A percentile compares a stretch with the other conserved stretches of the same genome.
These are phyloP conservation scores for Drosophila navojoa DNA, from an alignment of 1,140 invertebrate genomes.

Conservation along the genomic window DNA sequence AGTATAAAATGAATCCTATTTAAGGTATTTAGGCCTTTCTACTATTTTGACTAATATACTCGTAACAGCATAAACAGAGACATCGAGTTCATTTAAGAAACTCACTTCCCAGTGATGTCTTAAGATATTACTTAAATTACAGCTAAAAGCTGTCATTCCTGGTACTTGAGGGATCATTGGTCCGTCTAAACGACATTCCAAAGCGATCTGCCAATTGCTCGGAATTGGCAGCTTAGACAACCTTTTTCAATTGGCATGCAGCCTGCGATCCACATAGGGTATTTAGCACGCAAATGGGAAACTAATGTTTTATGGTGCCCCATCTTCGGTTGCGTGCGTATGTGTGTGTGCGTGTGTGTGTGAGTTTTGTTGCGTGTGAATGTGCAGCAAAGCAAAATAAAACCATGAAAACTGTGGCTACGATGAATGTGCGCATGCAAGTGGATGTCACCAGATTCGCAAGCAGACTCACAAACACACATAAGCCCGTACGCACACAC, in stretches of 20 bases:
- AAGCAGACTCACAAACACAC: conserved; percentile 32
- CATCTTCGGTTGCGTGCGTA: conserved; percentile 32
- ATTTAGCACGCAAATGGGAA: conserved; percentile 81
- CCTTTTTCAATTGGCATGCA: conserved; percentile 47
- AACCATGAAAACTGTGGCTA: conserved; percentile 62
- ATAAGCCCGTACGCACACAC: conserved; percentile 26
- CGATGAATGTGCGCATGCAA: conserved; percentile 75
- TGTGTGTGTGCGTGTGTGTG: conserved; percentile 45
- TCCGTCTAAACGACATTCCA: conserved; percentile 25
- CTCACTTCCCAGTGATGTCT: no score
- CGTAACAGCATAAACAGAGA: no score
- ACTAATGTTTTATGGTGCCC: conserved; percentile 76
- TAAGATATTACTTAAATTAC: no score
- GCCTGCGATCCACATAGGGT: conserved; percentile 58
- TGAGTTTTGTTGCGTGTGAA: conserved; percentile 70
- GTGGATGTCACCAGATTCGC: conserved; percentile 75
- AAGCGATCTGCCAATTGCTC: conserved; percentile 6
- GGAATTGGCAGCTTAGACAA: conserved; percentile 14
- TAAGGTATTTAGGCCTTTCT: no score
- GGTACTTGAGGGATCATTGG: background rate
- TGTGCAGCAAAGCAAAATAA: conserved; percentile 61
- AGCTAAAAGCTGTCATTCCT: background rate
- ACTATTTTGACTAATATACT: no score
- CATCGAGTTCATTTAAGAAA: no score
- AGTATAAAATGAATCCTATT: no score